phyloP scores from a whole-genome alignment of 2,888 invertebrate species.

The Orthonychiurus folsomi region DNA sequence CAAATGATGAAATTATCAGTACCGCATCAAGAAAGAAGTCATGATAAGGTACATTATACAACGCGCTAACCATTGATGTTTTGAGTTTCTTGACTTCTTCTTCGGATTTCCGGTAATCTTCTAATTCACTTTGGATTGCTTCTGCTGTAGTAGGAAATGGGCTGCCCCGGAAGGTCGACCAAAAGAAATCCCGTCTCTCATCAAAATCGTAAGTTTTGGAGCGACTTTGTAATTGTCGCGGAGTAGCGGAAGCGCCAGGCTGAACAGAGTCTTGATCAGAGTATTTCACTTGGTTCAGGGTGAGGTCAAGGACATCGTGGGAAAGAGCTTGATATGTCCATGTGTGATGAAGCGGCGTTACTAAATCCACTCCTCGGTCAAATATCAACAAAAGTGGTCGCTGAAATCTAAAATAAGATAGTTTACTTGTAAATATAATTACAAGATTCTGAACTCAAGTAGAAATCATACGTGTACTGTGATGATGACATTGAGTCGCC shows the following conservation, averaged over 20 bases:
- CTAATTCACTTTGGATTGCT: slow-evolving; percentile 95
- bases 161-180: slow-evolving; percentile 87
- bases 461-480: slow-evolving; percentile 46
- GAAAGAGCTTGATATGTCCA: slow-evolving; percentile 99
- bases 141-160: slow-evolving; percentile 93
- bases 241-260: slow-evolving; percentile 54
- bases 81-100: slow-evolving; percentile 94
- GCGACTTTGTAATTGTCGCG: slow-evolving; percentile 49
- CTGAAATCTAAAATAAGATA: slow-evolving; percentile 69
- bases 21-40: neutral
- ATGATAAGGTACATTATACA: slow-evolving; percentile 6
- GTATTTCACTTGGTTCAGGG: slow-evolving; percentile 73
- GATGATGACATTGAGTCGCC: slow-evolving; percentile 63
- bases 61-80: slow-evolving; percentile 62
- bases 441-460: neutral
- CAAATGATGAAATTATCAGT: neutral
- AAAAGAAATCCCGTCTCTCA: slow-evolving; percentile 79
- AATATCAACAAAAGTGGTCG: slow-evolving; percentile 83
- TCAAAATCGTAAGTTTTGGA: slow-evolving; percentile 76
- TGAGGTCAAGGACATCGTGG: slow-evolving; percentile 88
- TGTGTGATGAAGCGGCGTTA: slow-evolving; percentile 95
- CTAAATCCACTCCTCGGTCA: slow-evolving; percentile 91
- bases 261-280: slow-evolving; percentile 54
- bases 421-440: neutral
- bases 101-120: slow-evolving; percentile 85